Conservation (phyloP, 2,888 invertebrate species). For the Apamea sordens region DNA sequence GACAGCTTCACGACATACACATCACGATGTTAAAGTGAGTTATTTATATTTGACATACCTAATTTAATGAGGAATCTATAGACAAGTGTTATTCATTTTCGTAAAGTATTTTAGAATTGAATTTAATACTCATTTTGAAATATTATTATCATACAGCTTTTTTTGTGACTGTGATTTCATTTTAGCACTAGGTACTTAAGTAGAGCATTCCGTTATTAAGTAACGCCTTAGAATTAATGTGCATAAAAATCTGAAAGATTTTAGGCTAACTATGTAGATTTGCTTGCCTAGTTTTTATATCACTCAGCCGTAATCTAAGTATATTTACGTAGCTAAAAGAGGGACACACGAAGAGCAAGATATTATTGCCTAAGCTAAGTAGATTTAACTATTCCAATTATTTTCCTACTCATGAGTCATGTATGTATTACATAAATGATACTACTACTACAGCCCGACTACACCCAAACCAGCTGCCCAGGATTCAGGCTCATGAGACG, state of each 20-base stretch:
- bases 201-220: background rate
- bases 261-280: too few relatives aligned
- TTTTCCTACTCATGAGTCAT: background rate
- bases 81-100: background rate
- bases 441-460: background rate
- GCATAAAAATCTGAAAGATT: background rate
- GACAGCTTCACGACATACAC: conserved; percentile 78
- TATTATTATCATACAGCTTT: background rate
- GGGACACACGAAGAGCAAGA: background rate
- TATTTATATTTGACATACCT: background rate
- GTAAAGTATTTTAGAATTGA: background rate
- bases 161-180: background rate
- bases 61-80: background rate
- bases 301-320: background rate
- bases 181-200: background rate
- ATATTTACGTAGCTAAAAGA: background rate
- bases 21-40: conserved; percentile 81
- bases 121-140: background rate
- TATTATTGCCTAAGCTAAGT: background rate
- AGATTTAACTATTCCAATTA: background rate
- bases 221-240: background rate
- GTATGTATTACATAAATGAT: too few relatives aligned
- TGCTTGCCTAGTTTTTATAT: background rate
- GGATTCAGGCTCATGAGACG: too few relatives aligned
- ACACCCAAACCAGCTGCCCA: too few relatives aligned